Evolutionary conservation across 2,113 vertebrate species (phyloP), one percentile per base, ranked within the genome.

Genomic region (Leptocoma aspasia): DNA sequence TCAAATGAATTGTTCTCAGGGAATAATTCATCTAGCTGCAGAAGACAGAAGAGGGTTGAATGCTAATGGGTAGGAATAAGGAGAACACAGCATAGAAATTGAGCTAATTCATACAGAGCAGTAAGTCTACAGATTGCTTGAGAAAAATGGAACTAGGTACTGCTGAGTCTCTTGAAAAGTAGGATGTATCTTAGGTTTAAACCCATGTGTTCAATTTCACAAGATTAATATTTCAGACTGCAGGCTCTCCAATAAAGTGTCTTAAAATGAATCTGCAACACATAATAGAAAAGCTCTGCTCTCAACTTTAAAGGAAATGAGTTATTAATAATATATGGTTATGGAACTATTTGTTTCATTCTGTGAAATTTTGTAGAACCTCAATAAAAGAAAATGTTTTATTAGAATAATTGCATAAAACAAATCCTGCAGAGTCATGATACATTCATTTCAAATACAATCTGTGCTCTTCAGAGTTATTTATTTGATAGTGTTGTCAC

Each of bases 21-120:
- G 84, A 97, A 95, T 91, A 96, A 95, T 87, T 96, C 59, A 95
- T 80, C 70, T 80, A 88, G n/a, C 50, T 83, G 86, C 54, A 92
- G 35, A 94, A 90, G 80, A 81, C 18, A 63, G 86, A 49, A 77
- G 60, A 92, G 83, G 39, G 24, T 27, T 53, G 69, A 92, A 97
- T 96, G 60, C 22, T 92, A 91, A 95, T 92, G 28, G 23, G 30
- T 44, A 88, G 63, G 39, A 89, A 68, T 11, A 21, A 68, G 31
- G 28, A 90, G 60, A 81, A 61, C 9, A 39, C 3, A 61, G 13
- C n/a, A 44, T 3, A 68, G 66, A 72, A 87, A 76, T 50, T 31
- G 33, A n/a, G n/a, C 8, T 66, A 82, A 85, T 92, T 88, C 7
- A 3, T 44, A 54, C 52, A 50, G 52, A 28, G 28, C 44, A 75